Base-by-base conservation (phyloP, 2,888 invertebrate species). In the Amitus sp. region DNA sequence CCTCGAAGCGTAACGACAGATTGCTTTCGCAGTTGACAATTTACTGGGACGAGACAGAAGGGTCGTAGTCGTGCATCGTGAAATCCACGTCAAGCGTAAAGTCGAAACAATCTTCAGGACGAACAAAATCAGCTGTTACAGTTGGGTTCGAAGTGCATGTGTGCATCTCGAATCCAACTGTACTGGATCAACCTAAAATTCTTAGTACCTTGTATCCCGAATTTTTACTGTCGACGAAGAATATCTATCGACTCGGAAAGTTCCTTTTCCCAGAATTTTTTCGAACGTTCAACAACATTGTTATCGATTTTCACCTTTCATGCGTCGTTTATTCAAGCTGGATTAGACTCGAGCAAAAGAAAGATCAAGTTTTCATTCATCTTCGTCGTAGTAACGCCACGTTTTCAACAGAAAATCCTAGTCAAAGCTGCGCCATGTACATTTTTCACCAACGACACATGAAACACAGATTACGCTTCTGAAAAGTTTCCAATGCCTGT, bases 1-100 rank as follows among this genome's bases (percentile, higher is more conserved):
- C 64, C 60, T 49, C 60, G 54, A 53, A 64, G 64, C 64, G 64
- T 64, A 64, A 64, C 60, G 64, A 64, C 64, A 60, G 64, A 64
- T 64, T 60, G 64, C 64, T 60, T 60, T 57, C 57, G 64, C 60
- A 60, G 64, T 53, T 65, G 57, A 61, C 65, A 65, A 64, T 65
- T 57, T 65, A 65, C 61, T 54, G 61, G 61, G 54, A 56, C 53
- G 61, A 61, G 61, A 61, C 65, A 61, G 54, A 61, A 58, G 52
- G 55, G 58, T 51, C 55, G 59, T 2, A 48, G 60, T 54, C 53
- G 60, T 57, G 53, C 64, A 65, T 61, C 61, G 51, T 40, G 37
- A 58, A 43, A 42, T 65, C 58, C 58, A 58, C 65, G 52, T 55
- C 62, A 58, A 59, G 62, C 65, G 65, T 52, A 55, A 65, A 62